Conservation (phyloP, 2,888 invertebrate species). For the Amblyteles armatorius region DNA sequence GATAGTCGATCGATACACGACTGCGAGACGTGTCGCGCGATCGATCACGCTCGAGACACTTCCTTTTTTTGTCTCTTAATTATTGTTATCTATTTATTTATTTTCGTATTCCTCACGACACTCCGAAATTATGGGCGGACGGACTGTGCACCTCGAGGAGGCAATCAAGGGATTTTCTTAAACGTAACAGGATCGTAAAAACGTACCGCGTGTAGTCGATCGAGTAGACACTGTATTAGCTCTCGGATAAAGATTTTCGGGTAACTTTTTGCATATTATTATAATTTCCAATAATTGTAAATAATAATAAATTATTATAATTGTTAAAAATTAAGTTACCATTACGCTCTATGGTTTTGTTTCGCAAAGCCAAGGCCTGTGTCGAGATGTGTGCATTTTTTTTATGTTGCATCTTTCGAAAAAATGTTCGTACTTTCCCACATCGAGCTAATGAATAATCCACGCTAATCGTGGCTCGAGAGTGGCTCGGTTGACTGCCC, state of each 20-base stretch:
- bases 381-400: no score
- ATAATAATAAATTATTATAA: neutral
- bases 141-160: conserved; percentile 10
- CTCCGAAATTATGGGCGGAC: conserved; percentile 13
- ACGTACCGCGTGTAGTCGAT: neutral
- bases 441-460: neutral
- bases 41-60: conserved; percentile 47
- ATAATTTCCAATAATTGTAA: neutral
- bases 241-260: neutral
- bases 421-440: neutral
- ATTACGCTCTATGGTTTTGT: no score
- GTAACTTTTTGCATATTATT: neutral
- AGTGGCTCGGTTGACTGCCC: neutral
- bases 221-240: neutral
- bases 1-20: conserved; percentile 46
- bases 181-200: conserved; percentile 24
- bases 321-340: no score
- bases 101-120: conserved; percentile 45
- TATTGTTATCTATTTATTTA: conserved; percentile 9
- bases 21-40: conserved; percentile 36
- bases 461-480: neutral
- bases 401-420: no score
- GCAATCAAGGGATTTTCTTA: conserved; percentile 44
- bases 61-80: conserved; percentile 14
- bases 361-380: no score